These are phyloP conservation scores for Saccopteryx leptura DNA, from an alignment of 2,113 vertebrate species.

Conservation along the genomic window DNA sequence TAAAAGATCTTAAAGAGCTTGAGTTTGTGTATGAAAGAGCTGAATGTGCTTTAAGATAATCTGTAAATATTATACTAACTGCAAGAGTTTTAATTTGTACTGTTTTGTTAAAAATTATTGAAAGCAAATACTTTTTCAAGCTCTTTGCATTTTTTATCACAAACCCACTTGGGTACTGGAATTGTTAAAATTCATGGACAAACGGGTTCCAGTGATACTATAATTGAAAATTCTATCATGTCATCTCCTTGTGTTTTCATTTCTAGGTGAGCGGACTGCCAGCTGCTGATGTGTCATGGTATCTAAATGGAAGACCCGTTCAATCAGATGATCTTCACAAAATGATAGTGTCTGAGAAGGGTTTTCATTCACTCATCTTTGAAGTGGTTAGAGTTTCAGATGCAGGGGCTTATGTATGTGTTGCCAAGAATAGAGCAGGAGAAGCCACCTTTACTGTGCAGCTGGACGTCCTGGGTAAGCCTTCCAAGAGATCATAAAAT, in stretches of 20 bases:
- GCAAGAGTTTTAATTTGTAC: slow-evolving; percentile 46
- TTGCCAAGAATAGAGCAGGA: slow-evolving; percentile 95
- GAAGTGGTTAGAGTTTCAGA: slow-evolving; percentile 95
- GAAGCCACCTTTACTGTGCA: slow-evolving; percentile 93
- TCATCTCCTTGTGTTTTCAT: slow-evolving; percentile 51
- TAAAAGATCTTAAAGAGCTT: not conserved
- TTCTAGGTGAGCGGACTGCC: slow-evolving; percentile 95
- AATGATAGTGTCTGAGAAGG: slow-evolving; percentile 98
- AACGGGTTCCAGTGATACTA: not conserved
- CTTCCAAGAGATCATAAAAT: slow-evolving; percentile 7
- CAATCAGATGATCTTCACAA: slow-evolving; percentile 97
- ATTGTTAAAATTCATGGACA: slow-evolving; percentile 29
- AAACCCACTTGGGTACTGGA: slow-evolving; percentile 9
- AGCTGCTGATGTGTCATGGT: slow-evolving; percentile 95
- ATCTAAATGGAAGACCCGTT: slow-evolving; percentile 95
- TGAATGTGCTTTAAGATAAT: not conserved
- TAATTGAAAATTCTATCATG: slow-evolving; percentile 36
- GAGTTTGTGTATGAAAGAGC: slow-evolving; percentile 28
- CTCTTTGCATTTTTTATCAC: slow-evolving; percentile 30
- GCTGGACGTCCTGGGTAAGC: slow-evolving; percentile 94
- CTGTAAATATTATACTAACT: slow-evolving; percentile 55
- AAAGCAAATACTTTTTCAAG: slow-evolving; percentile 31
- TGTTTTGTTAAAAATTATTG: slow-evolving; percentile 48
- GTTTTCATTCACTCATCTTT: slow-evolving; percentile 97
- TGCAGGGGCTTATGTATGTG: slow-evolving; percentile 94